A percentile compares a stretch with the other conserved stretches of the same genome.
phyloP scores from a whole-genome alignment of 2,888 invertebrate genomes.

The Linyphia triangularis region DNA sequence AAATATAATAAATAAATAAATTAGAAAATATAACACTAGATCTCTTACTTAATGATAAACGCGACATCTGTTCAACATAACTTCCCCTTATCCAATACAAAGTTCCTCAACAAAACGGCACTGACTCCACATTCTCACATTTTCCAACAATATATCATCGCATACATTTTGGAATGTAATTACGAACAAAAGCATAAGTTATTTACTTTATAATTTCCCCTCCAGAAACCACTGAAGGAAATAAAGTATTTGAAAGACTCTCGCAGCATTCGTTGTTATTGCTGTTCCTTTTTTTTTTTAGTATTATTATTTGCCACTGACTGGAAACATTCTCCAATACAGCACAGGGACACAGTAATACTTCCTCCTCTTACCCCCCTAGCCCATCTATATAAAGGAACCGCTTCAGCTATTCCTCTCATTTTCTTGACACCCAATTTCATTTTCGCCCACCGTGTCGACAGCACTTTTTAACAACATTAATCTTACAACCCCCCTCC shows the following conservation, averaged over 20 bases:
- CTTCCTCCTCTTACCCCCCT: not conserved
- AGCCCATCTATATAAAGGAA: not conserved
- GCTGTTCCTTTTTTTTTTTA: not conserved
- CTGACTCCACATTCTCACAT: not conserved
- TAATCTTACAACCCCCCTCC: conserved; percentile 3
- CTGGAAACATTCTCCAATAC: not conserved
- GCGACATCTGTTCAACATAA: not conserved
- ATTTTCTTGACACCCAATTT: conserved; percentile 48
- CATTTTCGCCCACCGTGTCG: conserved; percentile 22
- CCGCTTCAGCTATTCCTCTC: not conserved
- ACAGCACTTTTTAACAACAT: conserved; percentile 35
- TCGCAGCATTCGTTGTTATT: not conserved
- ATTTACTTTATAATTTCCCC: not conserved
- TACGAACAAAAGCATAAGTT: not conserved
- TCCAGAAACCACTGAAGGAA: not conserved
- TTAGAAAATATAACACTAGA: not conserved
- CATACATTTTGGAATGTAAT: not conserved
- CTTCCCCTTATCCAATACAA: not conserved
- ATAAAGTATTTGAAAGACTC: not conserved
- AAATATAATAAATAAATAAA: not conserved
- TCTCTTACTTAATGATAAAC: not conserved
- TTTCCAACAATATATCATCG: not conserved
- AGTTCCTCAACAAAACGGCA: not conserved
- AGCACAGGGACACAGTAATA: not conserved
- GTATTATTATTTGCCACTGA: not conserved